These are phyloP conservation scores for Premnoplex brunnescens DNA, from an alignment of 2,797 vertebrate genomes.

Conservation along the genomic window DNA sequence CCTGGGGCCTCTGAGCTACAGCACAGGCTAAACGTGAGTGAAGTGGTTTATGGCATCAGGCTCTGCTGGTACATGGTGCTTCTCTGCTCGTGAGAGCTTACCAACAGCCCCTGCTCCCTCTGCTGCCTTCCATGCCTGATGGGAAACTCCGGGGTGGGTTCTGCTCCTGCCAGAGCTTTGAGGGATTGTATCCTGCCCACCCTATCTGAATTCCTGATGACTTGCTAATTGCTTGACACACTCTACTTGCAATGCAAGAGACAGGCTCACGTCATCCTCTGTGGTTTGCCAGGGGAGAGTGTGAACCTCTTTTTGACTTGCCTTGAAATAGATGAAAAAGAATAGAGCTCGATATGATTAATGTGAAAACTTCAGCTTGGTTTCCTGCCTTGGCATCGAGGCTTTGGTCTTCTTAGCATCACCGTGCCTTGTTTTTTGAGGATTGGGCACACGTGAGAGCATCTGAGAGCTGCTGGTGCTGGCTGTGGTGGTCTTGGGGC, in stretches of 20 bases:
- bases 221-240: conserved; percentile 69
- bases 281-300: conserved; percentile 58
- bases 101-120: conserved; percentile 47
- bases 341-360: conserved; percentile 49
- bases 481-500: background rate
- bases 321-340: conserved; percentile 61
- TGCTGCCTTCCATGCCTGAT: conserved; percentile 16
- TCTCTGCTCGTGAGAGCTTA: background rate
- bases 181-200: conserved; percentile 51
- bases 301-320: conserved; percentile 54
- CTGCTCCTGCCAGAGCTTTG: conserved; percentile 46
- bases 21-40: background rate
- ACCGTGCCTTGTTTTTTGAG: background rate
- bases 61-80: background rate
- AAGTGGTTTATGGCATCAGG: conserved; percentile 7
- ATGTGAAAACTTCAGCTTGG: conserved; percentile 51
- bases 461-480: background rate
- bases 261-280: conserved; percentile 57
- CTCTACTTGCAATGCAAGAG: conserved; percentile 63
- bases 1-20: background rate
- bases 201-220: conserved; percentile 61
- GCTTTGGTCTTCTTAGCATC: background rate
- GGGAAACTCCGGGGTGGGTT: conserved; percentile 44
- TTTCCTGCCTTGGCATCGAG: conserved; percentile 8
- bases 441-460: background rate